Evolutionary conservation across 2,888 invertebrate species (phyloP).

Genomic region (Caenorhabditis sp.): DNA sequence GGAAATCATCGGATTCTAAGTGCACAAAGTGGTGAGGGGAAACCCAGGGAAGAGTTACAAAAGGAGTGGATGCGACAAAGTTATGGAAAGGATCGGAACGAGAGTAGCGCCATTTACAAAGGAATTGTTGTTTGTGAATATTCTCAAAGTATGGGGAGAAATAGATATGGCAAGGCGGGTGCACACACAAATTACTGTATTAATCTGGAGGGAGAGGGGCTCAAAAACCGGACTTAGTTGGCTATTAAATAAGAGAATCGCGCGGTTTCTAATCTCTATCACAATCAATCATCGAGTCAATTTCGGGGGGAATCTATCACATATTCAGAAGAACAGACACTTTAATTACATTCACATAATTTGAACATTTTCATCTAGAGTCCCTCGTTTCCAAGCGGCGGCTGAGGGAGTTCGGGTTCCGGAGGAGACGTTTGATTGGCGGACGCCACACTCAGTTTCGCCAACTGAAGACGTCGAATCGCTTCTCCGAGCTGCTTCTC

Average conservation of each 20-base stretch:
- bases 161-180: constrained; percentile 46
- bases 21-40: constrained; percentile 21
- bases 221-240: constrained; percentile 15
- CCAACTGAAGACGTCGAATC: constrained; percentile 33
- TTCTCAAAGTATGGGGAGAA: neutral
- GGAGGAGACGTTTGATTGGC: neutral
- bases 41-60: no score
- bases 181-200: constrained; percentile 28
- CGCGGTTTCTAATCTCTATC: constrained; percentile 34
- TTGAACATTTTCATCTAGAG: constrained; percentile 7
- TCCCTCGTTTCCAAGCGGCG: constrained; percentile 34
- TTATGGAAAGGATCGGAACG: neutral
- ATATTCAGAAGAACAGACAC: neutral
- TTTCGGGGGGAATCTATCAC: neutral
- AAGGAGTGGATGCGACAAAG: neutral
- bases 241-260: neutral
- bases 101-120: constrained; percentile 15
- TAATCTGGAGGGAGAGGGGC: neutral
- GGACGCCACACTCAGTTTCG: constrained; percentile 31
- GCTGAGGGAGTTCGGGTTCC: constrained; percentile 28
- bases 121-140: neutral
- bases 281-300: constrained; percentile 2
- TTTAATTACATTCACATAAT: constrained; percentile 24
- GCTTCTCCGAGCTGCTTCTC: constrained; percentile 89
- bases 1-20: constrained; percentile 7